Conservation (phyloP, 2,888 invertebrate genomes). For the Xiphydria camelus region DNA sequence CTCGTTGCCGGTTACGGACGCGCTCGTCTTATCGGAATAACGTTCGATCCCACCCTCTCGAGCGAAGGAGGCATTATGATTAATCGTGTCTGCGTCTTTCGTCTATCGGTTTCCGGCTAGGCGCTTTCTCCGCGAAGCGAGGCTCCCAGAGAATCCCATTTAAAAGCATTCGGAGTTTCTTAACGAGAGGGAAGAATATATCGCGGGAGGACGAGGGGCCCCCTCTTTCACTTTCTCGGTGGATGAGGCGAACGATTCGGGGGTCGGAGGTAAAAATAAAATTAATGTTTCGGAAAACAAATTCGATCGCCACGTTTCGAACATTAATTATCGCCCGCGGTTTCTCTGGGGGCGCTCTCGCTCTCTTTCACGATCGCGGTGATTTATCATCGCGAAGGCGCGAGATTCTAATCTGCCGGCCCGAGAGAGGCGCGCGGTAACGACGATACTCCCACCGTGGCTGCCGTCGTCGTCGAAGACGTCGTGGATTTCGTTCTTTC, state of each 20-base stretch:
- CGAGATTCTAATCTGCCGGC: too few relatives aligned
- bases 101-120: neutral
- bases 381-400: neutral
- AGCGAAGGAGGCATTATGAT: too few relatives aligned
- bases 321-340: neutral
- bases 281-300: constrained; percentile 15
- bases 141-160: constrained; percentile 9
- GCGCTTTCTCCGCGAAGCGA: neutral
- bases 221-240: neutral
- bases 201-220: neutral
- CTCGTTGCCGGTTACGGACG: too few relatives aligned
- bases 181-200: too few relatives aligned
- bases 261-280: constrained; percentile 7
- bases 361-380: too few relatives aligned
- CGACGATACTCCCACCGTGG: too few relatives aligned
- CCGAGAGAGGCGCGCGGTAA: too few relatives aligned
- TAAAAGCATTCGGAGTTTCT: constrained; percentile 14
- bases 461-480: too few relatives aligned
- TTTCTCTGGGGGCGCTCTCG: neutral
- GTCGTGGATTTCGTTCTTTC: too few relatives aligned
- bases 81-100: neutral
- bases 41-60: constrained; percentile 32
- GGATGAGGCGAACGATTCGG: neutral
- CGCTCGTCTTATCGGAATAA: constrained; percentile 39
- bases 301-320: constrained; percentile 6